Base-by-base conservation (phyloP, 2,888 invertebrate genomes). In the Caradrina kadenii region DNA sequence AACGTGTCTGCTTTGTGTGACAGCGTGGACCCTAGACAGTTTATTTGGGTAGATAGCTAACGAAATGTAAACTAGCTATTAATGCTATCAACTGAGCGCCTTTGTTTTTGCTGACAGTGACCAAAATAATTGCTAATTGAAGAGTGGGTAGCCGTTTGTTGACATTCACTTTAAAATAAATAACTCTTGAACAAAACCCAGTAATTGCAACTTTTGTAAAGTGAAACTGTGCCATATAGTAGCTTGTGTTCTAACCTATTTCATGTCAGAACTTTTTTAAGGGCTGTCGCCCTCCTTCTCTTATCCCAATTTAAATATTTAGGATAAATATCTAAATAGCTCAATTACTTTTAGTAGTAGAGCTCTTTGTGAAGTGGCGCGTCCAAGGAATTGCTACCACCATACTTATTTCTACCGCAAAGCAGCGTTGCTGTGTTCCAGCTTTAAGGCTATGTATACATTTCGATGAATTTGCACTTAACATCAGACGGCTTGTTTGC, bases 121-220 rank as follows among this genome's bases (percentile, higher is more conserved):
- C 31, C 52, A 58, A 62, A 76, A 53, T 76, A 69, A 73, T 69
- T 73, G 73, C 69, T 69, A 73, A 75, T 73, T 53, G 52, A 69
- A 76, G 69, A 76, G 17, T 56, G n/a, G 21, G 39, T 31, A 53
- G 39, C 50, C 56, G 10, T 19, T 49, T 58, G 48, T 61, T 31
- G 39, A 49, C 21, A 35, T 55, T 70, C 48, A 19, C 26, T 60
- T 50, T 49, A 53, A 52, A 53, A 13, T 60, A 55, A 73, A 60
- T 56, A 55, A 55, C 22, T 17, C 45, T 48, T 15, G 17, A 21
- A 72, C 48, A 68, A 50, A 54, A 55, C 45, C 13, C 4, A 49
- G 17, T 42, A 48, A 55, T 22, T 70, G n/a, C 17, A 39, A 22
- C 5, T 21, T 21, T 42, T 42, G 17, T 45, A 13, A 42, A 31